These are phyloP conservation scores for Drosophila littoralis DNA, from an alignment of 1,140 invertebrate species.

Conservation along the genomic window DNA sequence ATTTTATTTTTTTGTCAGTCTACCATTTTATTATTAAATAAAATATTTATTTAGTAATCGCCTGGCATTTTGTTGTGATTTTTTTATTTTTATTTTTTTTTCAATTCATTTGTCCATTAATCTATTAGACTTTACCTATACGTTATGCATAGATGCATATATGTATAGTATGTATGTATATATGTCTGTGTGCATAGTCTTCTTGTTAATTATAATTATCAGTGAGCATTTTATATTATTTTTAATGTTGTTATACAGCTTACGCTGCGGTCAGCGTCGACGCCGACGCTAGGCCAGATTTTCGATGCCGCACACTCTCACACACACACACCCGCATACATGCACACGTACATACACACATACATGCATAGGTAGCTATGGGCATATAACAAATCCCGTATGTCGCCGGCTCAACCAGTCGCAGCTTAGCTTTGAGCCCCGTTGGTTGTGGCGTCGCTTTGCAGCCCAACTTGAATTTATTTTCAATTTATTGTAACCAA, in stretches of 20 bases:
- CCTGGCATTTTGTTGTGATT: too few species aligned
- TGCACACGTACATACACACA: neutral
- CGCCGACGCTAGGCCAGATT: slow-evolving; percentile 25
- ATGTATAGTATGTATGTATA: slow-evolving; percentile 7
- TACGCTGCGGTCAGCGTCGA: slow-evolving; percentile 17
- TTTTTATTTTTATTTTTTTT: neutral
- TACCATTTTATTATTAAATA: slow-evolving; percentile 15
- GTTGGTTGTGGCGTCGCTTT: slow-evolving; percentile 63
- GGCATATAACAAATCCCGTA: slow-evolving; percentile 66
- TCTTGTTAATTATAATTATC: slow-evolving; percentile 59
- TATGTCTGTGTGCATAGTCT: neutral
- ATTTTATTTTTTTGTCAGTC: too few species aligned
- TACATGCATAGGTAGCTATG: neutral
- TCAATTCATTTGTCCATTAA: neutral
- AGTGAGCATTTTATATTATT: slow-evolving; percentile 41
- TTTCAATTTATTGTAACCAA: neutral
- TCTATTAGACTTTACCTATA: too few species aligned
- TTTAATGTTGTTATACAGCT: slow-evolving; percentile 23
- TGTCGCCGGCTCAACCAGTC: slow-evolving; percentile 60
- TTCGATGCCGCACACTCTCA: slow-evolving; percentile 10
- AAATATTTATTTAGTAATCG: slow-evolving; percentile 26
- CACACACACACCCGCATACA: neutral
- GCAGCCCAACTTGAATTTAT: neutral
- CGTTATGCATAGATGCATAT: neutral
- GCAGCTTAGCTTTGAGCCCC: slow-evolving; percentile 59